Conservation (phyloP, 1,140 invertebrate species). For the Cardiocondyla obscurior region DNA sequence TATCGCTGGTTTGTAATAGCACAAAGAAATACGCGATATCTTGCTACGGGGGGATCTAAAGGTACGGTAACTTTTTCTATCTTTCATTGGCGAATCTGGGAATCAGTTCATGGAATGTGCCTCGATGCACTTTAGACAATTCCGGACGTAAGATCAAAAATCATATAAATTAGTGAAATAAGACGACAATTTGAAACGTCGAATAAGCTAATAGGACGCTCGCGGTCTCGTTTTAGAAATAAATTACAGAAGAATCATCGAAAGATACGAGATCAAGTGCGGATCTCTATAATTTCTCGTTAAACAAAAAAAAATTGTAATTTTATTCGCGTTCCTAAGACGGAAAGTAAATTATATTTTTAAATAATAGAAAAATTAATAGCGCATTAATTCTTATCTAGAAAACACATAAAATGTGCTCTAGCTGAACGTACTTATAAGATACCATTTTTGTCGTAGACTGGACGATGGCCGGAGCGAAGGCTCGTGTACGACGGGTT, state of each 20-base stretch:
- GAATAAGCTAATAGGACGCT: slow-evolving; percentile 17
- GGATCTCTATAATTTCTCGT: background rate
- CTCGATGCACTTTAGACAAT: background rate
- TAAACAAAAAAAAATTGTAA: background rate
- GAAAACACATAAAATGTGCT: slow-evolving; percentile 8
- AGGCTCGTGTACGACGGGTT: slow-evolving; percentile 24
- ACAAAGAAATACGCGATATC: slow-evolving; percentile 25
- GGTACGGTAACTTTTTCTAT: background rate
- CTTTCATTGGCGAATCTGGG: background rate
- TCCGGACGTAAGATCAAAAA: slow-evolving; percentile 8
- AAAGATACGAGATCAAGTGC: slow-evolving; percentile 18
- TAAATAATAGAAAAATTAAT: background rate
- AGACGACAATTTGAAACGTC: slow-evolving; percentile 17
- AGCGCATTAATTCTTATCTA: background rate
- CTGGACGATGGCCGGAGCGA: slow-evolving; percentile 8
- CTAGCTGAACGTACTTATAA: background rate
- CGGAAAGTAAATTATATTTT: background rate
- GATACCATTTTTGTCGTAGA: slow-evolving; percentile 21
- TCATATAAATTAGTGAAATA: slow-evolving; percentile 13
- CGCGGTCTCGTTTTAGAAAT: background rate
- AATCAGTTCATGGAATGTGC: background rate
- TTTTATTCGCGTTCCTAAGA: background rate
- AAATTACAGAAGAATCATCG: background rate
- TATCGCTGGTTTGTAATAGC: slow-evolving; percentile 56
- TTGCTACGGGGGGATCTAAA: background rate